phyloP scores from a whole-genome alignment of 1,140 invertebrate species.

The Calephelis virginiensis region DNA sequence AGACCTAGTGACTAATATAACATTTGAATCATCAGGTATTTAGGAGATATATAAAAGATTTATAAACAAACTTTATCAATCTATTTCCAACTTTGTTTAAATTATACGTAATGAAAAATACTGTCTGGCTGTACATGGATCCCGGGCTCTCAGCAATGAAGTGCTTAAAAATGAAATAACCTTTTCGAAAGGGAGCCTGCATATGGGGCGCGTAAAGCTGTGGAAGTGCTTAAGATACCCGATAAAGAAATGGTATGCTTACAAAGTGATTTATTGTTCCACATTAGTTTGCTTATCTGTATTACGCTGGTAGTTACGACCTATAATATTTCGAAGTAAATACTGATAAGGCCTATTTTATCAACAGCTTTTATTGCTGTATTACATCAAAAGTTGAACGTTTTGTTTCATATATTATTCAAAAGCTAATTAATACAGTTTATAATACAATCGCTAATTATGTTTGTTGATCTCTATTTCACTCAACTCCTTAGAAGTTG shows the following conservation, averaged over 20 bases:
- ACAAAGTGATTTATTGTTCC: conserved; percentile 36
- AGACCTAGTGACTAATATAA: no score
- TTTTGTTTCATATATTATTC: conserved; percentile 9
- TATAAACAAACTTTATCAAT: no score
- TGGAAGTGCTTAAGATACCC: conserved; percentile 25
- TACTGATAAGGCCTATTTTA: conserved; percentile 27
- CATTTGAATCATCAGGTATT: no score
- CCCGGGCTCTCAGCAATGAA: no score
- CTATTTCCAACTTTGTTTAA: no score
- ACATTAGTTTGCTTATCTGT: conserved; percentile 34
- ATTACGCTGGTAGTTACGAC: conserved; percentile 28
- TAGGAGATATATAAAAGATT: no score
- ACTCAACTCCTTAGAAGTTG: no score
- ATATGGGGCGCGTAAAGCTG: conserved; percentile 27
- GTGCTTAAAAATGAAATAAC: no score
- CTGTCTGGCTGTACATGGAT: no score
- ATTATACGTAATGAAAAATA: no score
- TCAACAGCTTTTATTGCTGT: conserved; percentile 20
- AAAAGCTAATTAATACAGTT: neutral
- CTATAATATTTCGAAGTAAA: conserved; percentile 40
- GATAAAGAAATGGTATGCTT: conserved; percentile 36
- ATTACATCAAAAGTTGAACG: conserved; percentile 19
- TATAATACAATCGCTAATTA: neutral
- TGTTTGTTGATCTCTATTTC: no score
- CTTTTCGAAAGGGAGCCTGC: neutral